Evolutionary conservation across 2,113 vertebrate species (phyloP).

Genomic region (Thryonomys swinderianus): DNA sequence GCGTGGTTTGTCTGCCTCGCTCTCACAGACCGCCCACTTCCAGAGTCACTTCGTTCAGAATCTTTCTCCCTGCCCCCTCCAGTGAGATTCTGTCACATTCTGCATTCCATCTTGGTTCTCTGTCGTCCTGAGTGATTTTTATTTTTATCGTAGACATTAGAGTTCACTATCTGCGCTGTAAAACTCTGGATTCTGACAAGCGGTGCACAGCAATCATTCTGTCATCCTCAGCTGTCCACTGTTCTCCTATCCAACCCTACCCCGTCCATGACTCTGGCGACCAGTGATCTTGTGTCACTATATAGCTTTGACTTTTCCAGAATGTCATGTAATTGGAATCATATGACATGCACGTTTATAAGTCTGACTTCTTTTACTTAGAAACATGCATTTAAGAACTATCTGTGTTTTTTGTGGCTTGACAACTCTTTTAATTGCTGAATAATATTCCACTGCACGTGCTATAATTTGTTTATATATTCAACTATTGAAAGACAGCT

Average conservation of each 20-base stretch:
- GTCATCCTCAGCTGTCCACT: neutral
- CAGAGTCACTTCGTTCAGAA: neutral
- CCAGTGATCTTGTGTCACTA: neutral
- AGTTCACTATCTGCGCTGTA: neutral
- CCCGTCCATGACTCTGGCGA: neutral
- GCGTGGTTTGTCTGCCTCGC: neutral
- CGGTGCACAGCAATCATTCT: neutral
- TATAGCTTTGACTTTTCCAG: neutral
- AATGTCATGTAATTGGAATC: neutral
- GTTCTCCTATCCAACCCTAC: neutral
- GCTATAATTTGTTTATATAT: neutral
- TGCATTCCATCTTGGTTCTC: neutral
- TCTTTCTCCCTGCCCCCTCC: neutral
- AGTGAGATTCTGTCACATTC: neutral
- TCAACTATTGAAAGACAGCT: neutral
- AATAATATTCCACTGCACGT: neutral
- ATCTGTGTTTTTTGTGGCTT: neutral
- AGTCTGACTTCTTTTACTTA: neutral
- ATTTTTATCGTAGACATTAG: neutral
- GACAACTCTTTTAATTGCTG: neutral
- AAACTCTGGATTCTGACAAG: neutral
- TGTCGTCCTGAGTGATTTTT: neutral
- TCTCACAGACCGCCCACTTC: neutral
- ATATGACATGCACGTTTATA: neutral
- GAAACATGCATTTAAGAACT: neutral